Evolutionary conservation across 2,113 vertebrate species (phyloP).

Genomic region (Enhydra lutris): DNA sequence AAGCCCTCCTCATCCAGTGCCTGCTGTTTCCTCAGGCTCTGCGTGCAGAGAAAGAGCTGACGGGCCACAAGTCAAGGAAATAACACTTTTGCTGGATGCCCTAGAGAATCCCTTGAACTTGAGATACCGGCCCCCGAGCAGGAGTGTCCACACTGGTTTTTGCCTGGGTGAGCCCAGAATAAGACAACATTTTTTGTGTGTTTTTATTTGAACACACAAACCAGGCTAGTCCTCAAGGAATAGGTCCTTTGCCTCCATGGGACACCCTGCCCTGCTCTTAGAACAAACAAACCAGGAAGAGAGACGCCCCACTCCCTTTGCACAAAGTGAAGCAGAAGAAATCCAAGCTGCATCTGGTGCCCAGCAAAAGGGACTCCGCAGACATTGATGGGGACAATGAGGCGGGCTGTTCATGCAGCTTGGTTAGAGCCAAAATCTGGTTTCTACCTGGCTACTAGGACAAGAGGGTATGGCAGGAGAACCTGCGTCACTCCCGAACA

Average conservation of each 20-base stretch:
- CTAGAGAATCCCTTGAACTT: not conserved
- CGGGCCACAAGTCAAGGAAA: not conserved
- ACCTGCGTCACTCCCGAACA: accelerated
- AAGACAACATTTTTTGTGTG: not conserved
- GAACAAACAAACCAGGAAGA: not conserved
- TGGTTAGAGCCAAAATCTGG: not conserved
- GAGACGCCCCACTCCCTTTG: not conserved
- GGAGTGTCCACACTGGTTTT: not conserved
- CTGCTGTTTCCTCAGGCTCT: not conserved
- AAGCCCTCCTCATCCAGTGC: not conserved
- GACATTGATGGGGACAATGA: accelerated
- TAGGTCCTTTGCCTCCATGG: not conserved
- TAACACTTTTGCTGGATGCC: not conserved
- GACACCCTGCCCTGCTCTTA: too few species aligned
- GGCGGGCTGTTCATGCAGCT: accelerated
- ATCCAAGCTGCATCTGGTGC: not conserved
- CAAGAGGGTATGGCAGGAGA: accelerated
- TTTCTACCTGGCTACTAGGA: not conserved
- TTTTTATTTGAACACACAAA: not conserved
- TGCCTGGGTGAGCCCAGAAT: not conserved
- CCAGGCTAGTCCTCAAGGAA: not conserved
- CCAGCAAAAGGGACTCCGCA: not conserved
- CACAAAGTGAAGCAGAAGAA: not conserved
- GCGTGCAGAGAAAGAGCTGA: not conserved
- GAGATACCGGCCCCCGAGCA: not conserved